phyloP scores from a whole-genome alignment of 2,113 vertebrate genomes.

The Daboia siamensis region DNA sequence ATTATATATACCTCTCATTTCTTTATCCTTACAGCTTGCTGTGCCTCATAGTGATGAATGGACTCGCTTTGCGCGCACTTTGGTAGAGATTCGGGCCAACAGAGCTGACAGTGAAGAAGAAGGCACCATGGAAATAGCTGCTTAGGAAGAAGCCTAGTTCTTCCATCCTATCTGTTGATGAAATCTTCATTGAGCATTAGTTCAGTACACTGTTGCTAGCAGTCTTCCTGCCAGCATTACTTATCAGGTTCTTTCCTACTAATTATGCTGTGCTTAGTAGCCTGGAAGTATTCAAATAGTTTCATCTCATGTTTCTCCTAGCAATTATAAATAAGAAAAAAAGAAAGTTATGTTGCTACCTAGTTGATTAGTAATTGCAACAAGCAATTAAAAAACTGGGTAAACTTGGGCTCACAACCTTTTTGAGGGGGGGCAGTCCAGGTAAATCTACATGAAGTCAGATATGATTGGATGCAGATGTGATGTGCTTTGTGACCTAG shows the following conservation, averaged over 20 bases:
- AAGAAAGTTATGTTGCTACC: constrained; percentile 70
- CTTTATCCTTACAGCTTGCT: constrained; percentile 76
- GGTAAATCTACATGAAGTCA: constrained; percentile 80
- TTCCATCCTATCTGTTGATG: neutral
- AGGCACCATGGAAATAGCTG: constrained; percentile 80
- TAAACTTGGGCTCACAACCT: constrained; percentile 73
- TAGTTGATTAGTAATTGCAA: constrained; percentile 76
- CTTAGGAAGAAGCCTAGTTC: constrained; percentile 62
- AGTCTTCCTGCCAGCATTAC: constrained; percentile 52
- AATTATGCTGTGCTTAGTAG: constrained; percentile 47
- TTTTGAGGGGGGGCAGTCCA: constrained; percentile 59
- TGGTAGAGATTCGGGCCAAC: constrained; percentile 95
- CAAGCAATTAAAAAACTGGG: constrained; percentile 73
- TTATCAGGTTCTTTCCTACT: constrained; percentile 22
- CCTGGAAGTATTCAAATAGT: constrained; percentile 59
- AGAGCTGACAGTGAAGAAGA: constrained; percentile 91
- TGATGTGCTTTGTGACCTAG: constrained; percentile 68
- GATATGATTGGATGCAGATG: constrained; percentile 80
- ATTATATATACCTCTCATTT: neutral
- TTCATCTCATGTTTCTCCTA: constrained; percentile 69
- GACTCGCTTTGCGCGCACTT: constrained; percentile 86
- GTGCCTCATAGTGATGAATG: constrained; percentile 90
- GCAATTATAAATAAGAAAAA: constrained; percentile 53
- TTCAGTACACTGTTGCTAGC: constrained; percentile 50
- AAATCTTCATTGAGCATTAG: constrained; percentile 22